Conservation (phyloP, 2,797 vertebrate genomes). For the Rhabdomys pumilio region DNA sequence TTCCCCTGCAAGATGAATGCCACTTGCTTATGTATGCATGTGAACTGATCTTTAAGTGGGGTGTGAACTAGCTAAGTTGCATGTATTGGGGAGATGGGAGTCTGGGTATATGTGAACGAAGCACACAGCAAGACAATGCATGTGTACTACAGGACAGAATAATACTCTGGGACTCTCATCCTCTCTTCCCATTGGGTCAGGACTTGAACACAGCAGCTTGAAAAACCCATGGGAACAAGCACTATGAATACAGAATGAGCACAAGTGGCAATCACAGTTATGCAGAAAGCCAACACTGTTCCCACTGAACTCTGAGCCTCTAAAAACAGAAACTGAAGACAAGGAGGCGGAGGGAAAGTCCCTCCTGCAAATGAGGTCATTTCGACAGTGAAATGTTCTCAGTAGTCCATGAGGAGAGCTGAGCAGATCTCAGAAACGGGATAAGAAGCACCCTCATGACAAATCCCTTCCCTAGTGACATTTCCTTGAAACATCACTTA, state of each 20-base stretch:
- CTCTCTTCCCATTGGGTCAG: neutral
- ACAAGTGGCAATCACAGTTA: neutral
- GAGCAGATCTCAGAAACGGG: slow-evolving; percentile 52
- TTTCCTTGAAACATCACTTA: slow-evolving; percentile 43
- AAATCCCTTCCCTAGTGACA: neutral
- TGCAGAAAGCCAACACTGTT: neutral
- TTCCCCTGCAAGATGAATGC: neutral
- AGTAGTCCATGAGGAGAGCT: slow-evolving; percentile 58
- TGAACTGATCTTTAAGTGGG: neutral
- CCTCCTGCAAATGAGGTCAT: slow-evolving; percentile 57
- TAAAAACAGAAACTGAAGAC: slow-evolving; percentile 69
- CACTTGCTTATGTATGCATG: neutral
- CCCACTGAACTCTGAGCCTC: neutral
- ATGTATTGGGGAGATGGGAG: neutral
- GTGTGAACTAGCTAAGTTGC: neutral
- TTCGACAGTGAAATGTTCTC: slow-evolving; percentile 42
- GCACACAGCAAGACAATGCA: neutral
- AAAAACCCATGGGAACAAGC: slow-evolving; percentile 36
- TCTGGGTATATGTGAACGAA: neutral
- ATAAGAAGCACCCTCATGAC: slow-evolving; percentile 9
- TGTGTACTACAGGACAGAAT: neutral
- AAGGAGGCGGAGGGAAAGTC: slow-evolving; percentile 65
- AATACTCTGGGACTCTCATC: neutral
- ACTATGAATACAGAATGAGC: neutral
- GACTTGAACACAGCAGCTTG: neutral